Evolutionary conservation across 1,140 invertebrate genomes (phyloP), one percentile per base, ranked within the genome.

Genomic region (Marisa cornuarietis): DNA sequence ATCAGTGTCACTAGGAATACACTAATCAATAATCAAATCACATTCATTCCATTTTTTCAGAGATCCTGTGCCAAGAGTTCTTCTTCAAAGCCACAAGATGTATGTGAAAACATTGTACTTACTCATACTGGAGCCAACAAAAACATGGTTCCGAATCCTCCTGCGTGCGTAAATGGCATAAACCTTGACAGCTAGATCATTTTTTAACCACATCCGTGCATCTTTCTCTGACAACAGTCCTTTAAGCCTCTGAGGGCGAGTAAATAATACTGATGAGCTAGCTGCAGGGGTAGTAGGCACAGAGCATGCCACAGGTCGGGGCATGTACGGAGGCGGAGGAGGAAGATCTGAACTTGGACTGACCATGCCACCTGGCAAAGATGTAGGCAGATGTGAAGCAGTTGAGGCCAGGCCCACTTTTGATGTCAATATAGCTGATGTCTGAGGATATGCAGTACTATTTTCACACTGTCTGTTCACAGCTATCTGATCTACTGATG

Each of bases 111-210:
- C n/a, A 42, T 73, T 22, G 52, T 68, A 71, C 74, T 65, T 72
- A 71, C 66, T 76, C 66, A 71, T 71, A 63, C 51, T 68, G 22
- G 91, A 87, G 71, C 88, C 88, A 75, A 91, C 86, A 18, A 92
- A 83, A 84, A 90, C 87, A 72, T 88, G 87, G 75, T 90, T 89
- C 62, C 87, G 82, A 63, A 89, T 86, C 77, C 84, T 88, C 65
- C 83, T 81, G 54, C 85, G 84, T 54, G 83, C 83, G 79, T 87
- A 85, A 54, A 83, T 81, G 51, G 82, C 84, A 71, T 90, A 89
- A 42, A 86, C 83, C 24, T 86, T 82, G 58, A 84, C 82, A 80
- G 87, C 85, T 76, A 82, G 79, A 71, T 89, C 84, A 49, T 74
- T 84, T 81, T 83, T 85, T 42, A 90, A 76, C 65, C 83, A 86